Evolutionary conservation across 2,113 vertebrate species (phyloP).

Genomic region (Clarias batrachus): DNA sequence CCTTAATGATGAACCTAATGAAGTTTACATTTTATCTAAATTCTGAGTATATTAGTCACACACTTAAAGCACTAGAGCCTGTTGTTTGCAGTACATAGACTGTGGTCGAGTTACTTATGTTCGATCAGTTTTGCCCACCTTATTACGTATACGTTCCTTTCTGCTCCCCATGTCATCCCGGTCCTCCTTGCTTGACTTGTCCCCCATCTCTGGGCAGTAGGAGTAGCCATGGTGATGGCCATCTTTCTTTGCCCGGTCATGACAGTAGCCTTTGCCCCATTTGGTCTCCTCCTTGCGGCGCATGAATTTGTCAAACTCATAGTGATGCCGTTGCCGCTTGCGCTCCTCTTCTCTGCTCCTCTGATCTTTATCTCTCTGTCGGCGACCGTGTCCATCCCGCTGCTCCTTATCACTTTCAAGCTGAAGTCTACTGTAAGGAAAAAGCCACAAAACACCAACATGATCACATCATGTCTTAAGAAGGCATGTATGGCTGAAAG

Average conservation of each 20-base stretch:
- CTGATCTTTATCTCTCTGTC: constrained; percentile 85
- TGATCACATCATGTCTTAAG: neutral
- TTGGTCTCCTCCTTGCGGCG: constrained; percentile 88
- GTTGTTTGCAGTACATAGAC: constrained; percentile 8
- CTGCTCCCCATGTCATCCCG: constrained; percentile 81
- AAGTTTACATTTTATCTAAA: neutral
- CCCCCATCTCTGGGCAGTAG: constrained; percentile 77
- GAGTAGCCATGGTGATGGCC: constrained; percentile 77
- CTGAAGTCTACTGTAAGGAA: constrained; percentile 73
- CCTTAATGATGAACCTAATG: neutral
- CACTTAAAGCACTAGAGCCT: constrained; percentile 8
- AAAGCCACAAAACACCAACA: neutral
- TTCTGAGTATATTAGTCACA: neutral
- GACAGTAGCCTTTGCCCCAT: constrained; percentile 86
- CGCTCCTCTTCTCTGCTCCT: constrained; percentile 80
- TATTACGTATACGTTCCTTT: constrained; percentile 89
- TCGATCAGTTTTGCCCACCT: constrained; percentile 70
- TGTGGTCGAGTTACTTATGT: neutral
- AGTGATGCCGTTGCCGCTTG: constrained; percentile 84
- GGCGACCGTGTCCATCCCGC: constrained; percentile 80
- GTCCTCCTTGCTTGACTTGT: constrained; percentile 85
- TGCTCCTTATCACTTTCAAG: constrained; percentile 88
- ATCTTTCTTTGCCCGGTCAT: constrained; percentile 87
- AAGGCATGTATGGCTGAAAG: neutral
- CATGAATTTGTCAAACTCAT: constrained; percentile 85